Evolutionary conservation across 2,888 invertebrate species (phyloP).

Genomic region (Carabus problematicus): DNA sequence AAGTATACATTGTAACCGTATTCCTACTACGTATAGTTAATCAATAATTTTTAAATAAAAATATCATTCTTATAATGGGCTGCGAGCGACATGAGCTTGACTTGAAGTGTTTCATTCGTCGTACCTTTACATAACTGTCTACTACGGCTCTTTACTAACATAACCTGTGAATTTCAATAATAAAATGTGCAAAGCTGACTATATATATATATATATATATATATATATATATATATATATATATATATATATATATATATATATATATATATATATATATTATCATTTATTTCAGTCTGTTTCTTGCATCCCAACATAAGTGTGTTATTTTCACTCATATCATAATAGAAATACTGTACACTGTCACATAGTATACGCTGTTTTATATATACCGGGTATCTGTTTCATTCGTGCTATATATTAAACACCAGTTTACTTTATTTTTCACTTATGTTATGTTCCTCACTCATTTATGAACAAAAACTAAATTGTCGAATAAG

Average conservation of each 20-base stretch:
- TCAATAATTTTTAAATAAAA: slow-evolving; percentile 16
- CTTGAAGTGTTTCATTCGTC: too few species aligned
- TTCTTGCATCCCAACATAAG: slow-evolving; percentile 26
- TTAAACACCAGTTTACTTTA: too few species aligned
- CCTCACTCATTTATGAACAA: too few species aligned
- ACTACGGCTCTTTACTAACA: too few species aligned
- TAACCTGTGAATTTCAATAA: too few species aligned
- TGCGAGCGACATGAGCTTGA: slow-evolving; percentile 13
- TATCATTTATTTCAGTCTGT: not conserved
- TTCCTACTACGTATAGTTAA: slow-evolving; percentile 33
- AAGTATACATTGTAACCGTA: slow-evolving; percentile 31
- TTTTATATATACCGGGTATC: slow-evolving; percentile 1
- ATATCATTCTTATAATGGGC: slow-evolving; percentile 30
- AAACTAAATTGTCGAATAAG: too few species aligned
- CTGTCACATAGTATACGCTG: not conserved
- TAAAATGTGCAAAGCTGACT: too few species aligned
- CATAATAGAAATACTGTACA: slow-evolving; percentile 26
- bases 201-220: not conserved
- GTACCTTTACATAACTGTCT: too few species aligned
- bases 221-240: too few species aligned
- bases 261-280: not conserved
- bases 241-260: too few species aligned
- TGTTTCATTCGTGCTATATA: too few species aligned
- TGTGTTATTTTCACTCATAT: slow-evolving; percentile 32
- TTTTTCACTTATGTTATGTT: too few species aligned